phyloP scores from a whole-genome alignment of 2,113 vertebrate species.

The Heterochromis multidens region DNA sequence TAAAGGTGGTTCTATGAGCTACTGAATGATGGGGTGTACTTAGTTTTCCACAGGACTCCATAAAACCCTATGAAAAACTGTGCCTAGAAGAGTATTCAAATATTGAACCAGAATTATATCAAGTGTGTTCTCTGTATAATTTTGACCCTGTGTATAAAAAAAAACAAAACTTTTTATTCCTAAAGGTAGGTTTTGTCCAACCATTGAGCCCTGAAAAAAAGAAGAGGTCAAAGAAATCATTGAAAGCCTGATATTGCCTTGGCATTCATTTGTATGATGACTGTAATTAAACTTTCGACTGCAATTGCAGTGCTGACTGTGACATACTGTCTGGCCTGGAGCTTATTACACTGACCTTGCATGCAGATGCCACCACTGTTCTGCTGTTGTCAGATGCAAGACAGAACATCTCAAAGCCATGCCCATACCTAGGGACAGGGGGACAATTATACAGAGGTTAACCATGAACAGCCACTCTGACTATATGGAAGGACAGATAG shows the following conservation, averaged over 20 bases:
- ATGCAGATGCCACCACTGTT: conserved; percentile 90
- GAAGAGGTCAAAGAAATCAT: not conserved
- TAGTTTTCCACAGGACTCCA: not conserved
- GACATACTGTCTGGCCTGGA: conserved; percentile 69
- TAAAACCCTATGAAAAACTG: not conserved
- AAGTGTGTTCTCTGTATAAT: not conserved
- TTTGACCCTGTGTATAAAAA: not conserved
- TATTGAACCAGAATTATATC: not conserved
- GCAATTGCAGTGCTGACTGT: not conserved
- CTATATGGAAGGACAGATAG: not conserved
- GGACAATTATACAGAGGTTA: not conserved
- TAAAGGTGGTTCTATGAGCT: not conserved
- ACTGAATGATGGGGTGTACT: not conserved
- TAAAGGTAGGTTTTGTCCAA: not conserved
- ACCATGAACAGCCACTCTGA: not conserved
- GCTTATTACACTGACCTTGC: conserved; percentile 84
- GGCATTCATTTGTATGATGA: not conserved
- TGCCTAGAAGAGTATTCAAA: not conserved
- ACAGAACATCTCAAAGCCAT: conserved; percentile 96
- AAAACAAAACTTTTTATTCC: not conserved
- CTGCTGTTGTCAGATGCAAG: conserved; percentile 84
- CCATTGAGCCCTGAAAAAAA: not conserved
- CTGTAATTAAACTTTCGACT: not conserved
- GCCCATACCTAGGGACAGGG: conserved; percentile 84
- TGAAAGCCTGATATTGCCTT: not conserved